These are phyloP conservation scores for Lasioglossum oenotherae DNA, from an alignment of 2,888 invertebrate species.

Conservation along the genomic window DNA sequence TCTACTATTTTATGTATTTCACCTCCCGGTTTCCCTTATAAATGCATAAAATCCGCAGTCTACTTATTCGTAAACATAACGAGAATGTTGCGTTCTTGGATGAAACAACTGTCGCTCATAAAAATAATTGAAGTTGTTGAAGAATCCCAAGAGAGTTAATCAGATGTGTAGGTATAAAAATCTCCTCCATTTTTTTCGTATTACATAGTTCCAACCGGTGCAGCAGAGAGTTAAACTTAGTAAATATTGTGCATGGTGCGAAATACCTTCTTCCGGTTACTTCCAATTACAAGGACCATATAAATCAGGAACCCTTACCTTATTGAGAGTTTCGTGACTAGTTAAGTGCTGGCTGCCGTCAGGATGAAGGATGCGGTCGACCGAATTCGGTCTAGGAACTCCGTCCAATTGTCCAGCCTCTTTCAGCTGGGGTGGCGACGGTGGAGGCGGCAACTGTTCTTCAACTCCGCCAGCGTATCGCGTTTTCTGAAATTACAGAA, in stretches of 20 bases:
- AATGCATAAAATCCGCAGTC: too few species aligned
- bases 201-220: background rate
- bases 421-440: constrained; percentile 85
- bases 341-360: constrained; percentile 75
- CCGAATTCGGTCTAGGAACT: constrained; percentile 83
- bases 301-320: constrained; percentile 73
- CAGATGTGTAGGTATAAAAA: background rate
- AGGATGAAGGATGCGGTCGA: constrained; percentile 83
- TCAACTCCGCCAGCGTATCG: constrained; percentile 85
- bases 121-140: background rate
- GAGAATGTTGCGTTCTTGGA: too few species aligned
- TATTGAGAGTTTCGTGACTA: constrained; percentile 77
- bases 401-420: constrained; percentile 81
- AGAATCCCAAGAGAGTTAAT: background rate
- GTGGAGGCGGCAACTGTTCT: constrained; percentile 85
- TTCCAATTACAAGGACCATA: background rate
- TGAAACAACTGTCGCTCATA: background rate
- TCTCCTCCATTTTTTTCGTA: background rate
- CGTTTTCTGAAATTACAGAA: constrained; percentile 84
- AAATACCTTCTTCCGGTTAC: background rate
- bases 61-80: too few species aligned
- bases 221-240: background rate
- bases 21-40: too few species aligned
- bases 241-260: background rate
- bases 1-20: too few species aligned